Conservation (phyloP, 1,140 invertebrate genomes). For the Tetragonula clypearis region DNA sequence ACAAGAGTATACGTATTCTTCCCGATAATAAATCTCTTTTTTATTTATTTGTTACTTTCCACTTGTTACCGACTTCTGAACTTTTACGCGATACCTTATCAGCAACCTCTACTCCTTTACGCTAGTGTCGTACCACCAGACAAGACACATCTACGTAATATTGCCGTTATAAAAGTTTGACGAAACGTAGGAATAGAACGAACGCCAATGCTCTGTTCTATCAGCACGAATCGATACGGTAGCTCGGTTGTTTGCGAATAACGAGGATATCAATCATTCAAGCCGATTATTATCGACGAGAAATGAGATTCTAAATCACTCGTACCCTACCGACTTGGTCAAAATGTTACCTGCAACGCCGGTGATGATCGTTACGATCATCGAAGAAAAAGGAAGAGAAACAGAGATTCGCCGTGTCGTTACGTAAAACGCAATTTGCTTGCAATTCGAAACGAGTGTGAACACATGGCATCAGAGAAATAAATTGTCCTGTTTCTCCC, state of each 20-base stretch:
- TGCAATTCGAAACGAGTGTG: slow-evolving; percentile 25
- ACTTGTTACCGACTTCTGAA: not conserved
- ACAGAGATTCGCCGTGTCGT: not conserved
- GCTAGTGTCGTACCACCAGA: too few relatives aligned
- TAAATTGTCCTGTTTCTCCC: not conserved
- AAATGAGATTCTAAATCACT: not conserved
- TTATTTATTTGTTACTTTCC: not conserved
- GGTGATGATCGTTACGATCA: not conserved
- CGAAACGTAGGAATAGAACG: not conserved
- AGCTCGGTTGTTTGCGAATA: not conserved
- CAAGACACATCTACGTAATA: not conserved
- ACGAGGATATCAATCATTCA: slow-evolving; percentile 34
- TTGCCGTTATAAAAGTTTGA: not conserved
- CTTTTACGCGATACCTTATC: not conserved
- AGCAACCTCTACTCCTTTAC: not conserved
- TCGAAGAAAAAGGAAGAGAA: not conserved
- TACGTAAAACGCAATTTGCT: not conserved
- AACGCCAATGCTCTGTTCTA: not conserved
- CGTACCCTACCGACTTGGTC: not conserved
- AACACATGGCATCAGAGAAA: not conserved
- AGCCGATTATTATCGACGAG: not conserved
- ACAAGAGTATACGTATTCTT: too few relatives aligned
- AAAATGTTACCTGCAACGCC: not conserved
- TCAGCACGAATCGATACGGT: slow-evolving; percentile 16
- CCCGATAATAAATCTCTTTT: too few relatives aligned